Evolutionary conservation across 2,888 invertebrate species (phyloP), one percentile per base, ranked within the genome.

Genomic region (Thyatira batis): DNA sequence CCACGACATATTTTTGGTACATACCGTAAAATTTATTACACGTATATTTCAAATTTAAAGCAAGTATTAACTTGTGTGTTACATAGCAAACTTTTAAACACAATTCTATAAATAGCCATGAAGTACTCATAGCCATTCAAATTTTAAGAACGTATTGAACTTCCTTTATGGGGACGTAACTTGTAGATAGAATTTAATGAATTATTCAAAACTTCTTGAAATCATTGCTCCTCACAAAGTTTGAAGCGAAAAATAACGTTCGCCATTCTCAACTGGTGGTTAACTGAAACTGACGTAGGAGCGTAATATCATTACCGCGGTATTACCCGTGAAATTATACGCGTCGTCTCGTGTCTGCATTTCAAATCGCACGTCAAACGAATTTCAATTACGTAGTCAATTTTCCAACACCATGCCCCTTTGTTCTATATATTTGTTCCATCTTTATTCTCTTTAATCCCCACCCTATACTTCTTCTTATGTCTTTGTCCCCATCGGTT

Each of bases 301-400:
- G 27, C 8, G 4, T 27, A 17, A 27, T 17, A 20, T 48, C 39
- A 39, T 39, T 39, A 39, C 2, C 17, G 17, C 27, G 48, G 28
- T 46, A 46, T 13, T 27, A 27, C 28, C 48, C 27, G 27, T 48
- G 20, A 48, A 48, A 48, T 48, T 13, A 46, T 27, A 27, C 43
- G 58, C 52, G 57, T 49, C 23, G 52, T 53, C 30, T 51, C 20
- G 25, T 45, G 45, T 28, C 20, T 48, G 27, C 21, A 43, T 43
- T 50, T 17, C 13, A 55, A 54, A 39, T 53, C 55, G 44, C 57
- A 57, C 64, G 51, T 53, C 51, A 57, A 55, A 63, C 44, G 50
- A 53, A 25, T 21, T 28, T 50, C 48, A 57, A 56, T 60, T 60
- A 58, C 17, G 10, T 11, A 44, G 28, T 48, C 33, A 46, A 44